Evolutionary conservation across 2,888 invertebrate genomes (phyloP).

Genomic region (Drosophila koepferae): DNA sequence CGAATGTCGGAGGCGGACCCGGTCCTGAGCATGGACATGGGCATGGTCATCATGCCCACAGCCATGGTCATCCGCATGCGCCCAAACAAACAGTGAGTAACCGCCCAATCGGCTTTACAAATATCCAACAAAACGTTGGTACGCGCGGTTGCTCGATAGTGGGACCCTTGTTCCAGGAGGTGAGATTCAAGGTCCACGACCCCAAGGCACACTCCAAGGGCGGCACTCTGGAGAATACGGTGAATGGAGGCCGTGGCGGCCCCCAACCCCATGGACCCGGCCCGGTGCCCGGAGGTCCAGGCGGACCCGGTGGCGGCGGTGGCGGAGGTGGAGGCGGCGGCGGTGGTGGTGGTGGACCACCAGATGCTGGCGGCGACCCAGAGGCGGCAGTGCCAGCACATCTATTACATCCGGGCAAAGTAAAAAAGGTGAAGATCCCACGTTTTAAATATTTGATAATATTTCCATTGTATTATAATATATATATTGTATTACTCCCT

Average conservation of each 20-base stretch:
- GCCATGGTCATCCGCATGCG: conserved; percentile 86
- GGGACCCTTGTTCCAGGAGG: conserved; percentile 92
- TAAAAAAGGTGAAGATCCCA: conserved; percentile 84
- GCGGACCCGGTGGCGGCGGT: conserved; percentile 77
- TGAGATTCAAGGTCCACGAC: conserved; percentile 97
- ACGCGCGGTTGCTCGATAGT: conserved; percentile 88
- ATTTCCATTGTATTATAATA: neutral
- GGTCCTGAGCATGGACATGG: conserved; percentile 86
- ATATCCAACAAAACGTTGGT: conserved; percentile 86
- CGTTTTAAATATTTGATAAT: neutral
- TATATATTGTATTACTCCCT: neutral
- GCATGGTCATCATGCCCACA: conserved; percentile 85
- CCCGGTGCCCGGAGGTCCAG: conserved; percentile 82
- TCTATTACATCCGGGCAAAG: conserved; percentile 94
- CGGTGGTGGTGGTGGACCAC: conserved; percentile 83
- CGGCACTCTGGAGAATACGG: conserved; percentile 95
- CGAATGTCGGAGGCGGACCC: conserved; percentile 85
- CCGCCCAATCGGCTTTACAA: conserved; percentile 86
- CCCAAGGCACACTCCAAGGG: conserved; percentile 97
- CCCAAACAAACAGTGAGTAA: conserved; percentile 86
- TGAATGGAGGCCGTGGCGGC: conserved; percentile 91
- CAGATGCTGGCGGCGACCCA: conserved; percentile 86
- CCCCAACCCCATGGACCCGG: conserved; percentile 87
- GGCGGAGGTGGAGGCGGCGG: conserved; percentile 78
- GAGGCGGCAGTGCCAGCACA: conserved; percentile 87